These are phyloP conservation scores for Brachyhypopomus gauderio DNA, from an alignment of 2,113 vertebrate species.

Conservation along the genomic window DNA sequence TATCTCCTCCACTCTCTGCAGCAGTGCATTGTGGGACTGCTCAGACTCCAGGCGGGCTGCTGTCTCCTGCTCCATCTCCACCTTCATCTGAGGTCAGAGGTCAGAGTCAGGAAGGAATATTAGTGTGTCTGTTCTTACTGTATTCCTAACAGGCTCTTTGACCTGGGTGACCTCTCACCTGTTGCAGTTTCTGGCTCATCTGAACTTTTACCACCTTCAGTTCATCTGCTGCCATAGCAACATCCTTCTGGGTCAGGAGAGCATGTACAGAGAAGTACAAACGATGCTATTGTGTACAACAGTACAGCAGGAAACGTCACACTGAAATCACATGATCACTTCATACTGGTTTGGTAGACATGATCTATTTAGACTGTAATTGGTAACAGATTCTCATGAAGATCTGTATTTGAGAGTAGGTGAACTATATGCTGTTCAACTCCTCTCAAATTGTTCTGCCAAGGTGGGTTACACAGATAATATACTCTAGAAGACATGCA, in stretches of 20 bases:
- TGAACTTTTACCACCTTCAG: slow-evolving; percentile 71
- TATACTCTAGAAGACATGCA: background rate
- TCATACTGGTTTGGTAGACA: background rate
- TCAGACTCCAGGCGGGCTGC: slow-evolving; percentile 63
- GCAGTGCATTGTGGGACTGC: slow-evolving; percentile 67
- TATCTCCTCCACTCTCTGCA: slow-evolving; percentile 73
- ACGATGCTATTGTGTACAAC: background rate
- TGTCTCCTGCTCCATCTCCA: slow-evolving; percentile 70
- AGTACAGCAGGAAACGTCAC: background rate
- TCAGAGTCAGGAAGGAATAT: background rate
- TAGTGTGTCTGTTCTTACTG: background rate
- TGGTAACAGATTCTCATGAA: background rate
- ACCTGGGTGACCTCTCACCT: slow-evolving; percentile 60
- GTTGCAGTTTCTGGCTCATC: slow-evolving; percentile 72
- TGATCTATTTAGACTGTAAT: too few species aligned
- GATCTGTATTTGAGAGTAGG: background rate
- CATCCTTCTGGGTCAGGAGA: slow-evolving; percentile 66
- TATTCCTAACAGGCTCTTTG: background rate
- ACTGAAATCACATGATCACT: background rate
- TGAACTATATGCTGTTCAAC: background rate
- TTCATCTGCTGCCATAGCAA: slow-evolving; percentile 70
- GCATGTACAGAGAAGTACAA: background rate
- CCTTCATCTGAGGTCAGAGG: slow-evolving; percentile 65
- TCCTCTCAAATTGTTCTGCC: too few species aligned
- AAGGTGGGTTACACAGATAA: background rate